These are phyloP conservation scores for Andricus grossulariae DNA, from an alignment of 1,140 invertebrate genomes.

Conservation along the genomic window DNA sequence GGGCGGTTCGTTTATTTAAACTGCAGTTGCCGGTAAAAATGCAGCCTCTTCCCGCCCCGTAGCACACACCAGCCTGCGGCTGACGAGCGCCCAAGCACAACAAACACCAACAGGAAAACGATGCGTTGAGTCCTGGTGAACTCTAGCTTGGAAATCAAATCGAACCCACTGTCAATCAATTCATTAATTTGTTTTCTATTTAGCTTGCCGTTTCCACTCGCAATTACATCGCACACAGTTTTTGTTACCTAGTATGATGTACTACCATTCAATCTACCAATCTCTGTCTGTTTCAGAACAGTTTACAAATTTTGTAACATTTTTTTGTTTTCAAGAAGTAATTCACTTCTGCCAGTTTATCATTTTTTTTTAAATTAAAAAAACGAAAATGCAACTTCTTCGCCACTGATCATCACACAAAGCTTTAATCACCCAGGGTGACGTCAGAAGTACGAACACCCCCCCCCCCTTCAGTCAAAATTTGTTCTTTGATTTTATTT, in stretches of 20 bases:
- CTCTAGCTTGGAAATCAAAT: constrained; percentile 65
- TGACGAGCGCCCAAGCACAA: constrained; percentile 65
- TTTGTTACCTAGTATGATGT: constrained; percentile 19
- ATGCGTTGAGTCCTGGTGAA: constrained; percentile 48
- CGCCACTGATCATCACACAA: too few relatives aligned
- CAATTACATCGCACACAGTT: constrained; percentile 44
- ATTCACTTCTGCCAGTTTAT: too few relatives aligned
- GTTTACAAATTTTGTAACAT: too few relatives aligned
- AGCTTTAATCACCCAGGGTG: too few relatives aligned
- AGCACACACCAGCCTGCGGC: constrained; percentile 62
- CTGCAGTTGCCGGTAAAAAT: constrained; percentile 65
- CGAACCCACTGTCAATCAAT: constrained; percentile 60
- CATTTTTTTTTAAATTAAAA: too few relatives aligned
- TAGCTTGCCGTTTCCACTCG: constrained; percentile 56
- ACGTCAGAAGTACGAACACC: too few relatives aligned
- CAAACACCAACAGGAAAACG: constrained; percentile 65
- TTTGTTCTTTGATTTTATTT: too few relatives aligned
- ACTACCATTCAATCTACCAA: too few relatives aligned
- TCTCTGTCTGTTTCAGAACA: too few relatives aligned
- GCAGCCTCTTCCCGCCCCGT: constrained; percentile 46
- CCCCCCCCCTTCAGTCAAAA: too few relatives aligned
- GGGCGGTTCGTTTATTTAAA: constrained; percentile 67
- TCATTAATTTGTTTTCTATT: constrained; percentile 67
- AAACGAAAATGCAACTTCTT: too few relatives aligned
- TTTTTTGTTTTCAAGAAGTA: too few relatives aligned